Evolutionary conservation across 1,140 invertebrate genomes (phyloP).

Genomic region (Drosophila hydei): DNA sequence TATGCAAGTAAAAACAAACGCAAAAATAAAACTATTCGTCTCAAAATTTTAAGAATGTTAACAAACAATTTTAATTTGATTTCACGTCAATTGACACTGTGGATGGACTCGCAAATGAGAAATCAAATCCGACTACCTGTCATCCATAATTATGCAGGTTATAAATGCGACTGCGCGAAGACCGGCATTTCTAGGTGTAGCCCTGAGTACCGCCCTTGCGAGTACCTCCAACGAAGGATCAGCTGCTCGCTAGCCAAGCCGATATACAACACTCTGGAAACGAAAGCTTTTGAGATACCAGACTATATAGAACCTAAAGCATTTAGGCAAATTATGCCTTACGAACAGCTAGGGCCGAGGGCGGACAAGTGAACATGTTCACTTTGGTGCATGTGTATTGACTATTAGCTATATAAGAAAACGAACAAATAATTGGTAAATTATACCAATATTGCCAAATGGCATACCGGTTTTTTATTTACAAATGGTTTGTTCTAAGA

Average conservation of each 20-base stretch:
- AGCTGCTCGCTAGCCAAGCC: conserved; percentile 1
- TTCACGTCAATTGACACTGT: background rate
- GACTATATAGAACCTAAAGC: conserved; percentile 2
- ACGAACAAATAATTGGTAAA: no score
- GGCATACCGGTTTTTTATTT: no score
- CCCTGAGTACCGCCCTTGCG: background rate
- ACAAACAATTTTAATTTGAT: background rate
- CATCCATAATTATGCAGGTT: background rate
- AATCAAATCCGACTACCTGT: background rate
- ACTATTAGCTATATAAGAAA: no score
- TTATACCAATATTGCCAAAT: no score
- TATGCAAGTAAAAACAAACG: background rate
- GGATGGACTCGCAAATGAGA: background rate
- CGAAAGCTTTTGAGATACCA: conserved; percentile 13
- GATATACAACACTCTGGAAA: background rate
- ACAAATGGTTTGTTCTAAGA: no score
- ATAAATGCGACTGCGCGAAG: background rate
- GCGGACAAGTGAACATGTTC: no score
- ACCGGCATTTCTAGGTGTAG: conserved; percentile 2
- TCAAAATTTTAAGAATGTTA: background rate
- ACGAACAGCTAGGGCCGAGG: conserved; percentile 41
- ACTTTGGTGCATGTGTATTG: no score
- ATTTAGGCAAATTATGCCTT: background rate
- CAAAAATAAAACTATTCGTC: background rate
- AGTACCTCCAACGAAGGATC: conserved; percentile 1